Conservation (phyloP, 1,140 invertebrate genomes). For the Formica selysi region DNA sequence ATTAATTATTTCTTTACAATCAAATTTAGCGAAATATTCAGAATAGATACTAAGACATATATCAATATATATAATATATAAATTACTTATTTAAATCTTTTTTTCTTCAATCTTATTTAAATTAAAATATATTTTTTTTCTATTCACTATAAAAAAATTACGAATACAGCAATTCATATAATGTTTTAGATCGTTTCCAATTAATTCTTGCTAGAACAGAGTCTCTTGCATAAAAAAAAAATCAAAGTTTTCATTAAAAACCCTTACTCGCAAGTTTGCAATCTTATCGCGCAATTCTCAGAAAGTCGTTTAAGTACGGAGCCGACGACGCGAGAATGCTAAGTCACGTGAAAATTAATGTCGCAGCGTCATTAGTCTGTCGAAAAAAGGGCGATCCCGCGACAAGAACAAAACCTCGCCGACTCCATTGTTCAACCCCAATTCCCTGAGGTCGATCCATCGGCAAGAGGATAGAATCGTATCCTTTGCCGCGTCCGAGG, state of each 20-base stretch:
- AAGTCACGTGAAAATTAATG: slow-evolving; percentile 51
- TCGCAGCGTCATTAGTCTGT: slow-evolving; percentile 31
- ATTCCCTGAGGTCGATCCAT: slow-evolving; percentile 34
- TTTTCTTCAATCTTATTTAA: background rate
- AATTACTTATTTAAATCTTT: background rate
- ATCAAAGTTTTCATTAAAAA: background rate
- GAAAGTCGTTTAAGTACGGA: background rate
- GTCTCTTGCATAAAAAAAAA: background rate
- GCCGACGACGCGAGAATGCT: slow-evolving; percentile 1
- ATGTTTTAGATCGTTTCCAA: too few relatives aligned
- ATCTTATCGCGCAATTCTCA: background rate
- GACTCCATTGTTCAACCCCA: slow-evolving; percentile 15
- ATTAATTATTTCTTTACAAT: background rate
- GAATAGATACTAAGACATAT: background rate
- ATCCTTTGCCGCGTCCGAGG: background rate
- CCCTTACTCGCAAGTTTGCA: background rate
- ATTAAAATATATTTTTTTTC: background rate
- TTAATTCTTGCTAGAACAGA: background rate
- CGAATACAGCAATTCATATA: background rate
- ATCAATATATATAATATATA: background rate
- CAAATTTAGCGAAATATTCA: background rate
- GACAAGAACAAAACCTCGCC: slow-evolving; percentile 45
- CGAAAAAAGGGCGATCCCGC: slow-evolving; percentile 16
- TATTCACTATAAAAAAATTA: background rate
- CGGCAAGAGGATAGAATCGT: slow-evolving; percentile 13